Percentiles rank a stretch among this genome's conserved stretches.
Evolutionary conservation across 2,797 vertebrate species (phyloP).

Genomic region (Arctocebus calabarensis): DNA sequence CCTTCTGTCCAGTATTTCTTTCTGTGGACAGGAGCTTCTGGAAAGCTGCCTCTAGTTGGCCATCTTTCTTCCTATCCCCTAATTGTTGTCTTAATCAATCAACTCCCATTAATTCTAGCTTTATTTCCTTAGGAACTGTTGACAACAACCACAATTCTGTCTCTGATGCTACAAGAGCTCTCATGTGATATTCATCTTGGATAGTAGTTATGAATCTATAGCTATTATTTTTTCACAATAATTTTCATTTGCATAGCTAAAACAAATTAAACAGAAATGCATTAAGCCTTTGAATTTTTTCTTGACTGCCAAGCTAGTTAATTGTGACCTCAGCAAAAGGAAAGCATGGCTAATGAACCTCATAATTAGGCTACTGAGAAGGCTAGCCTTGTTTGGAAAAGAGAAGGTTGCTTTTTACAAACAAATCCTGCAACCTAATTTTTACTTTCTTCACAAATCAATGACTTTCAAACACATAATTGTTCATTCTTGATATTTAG

Average conservation of each 20-base stretch:
- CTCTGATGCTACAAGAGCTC: background rate
- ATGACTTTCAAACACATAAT: conserved; percentile 31
- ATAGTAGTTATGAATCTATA: background rate
- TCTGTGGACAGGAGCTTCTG: too few species aligned
- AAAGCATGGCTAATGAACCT: background rate
- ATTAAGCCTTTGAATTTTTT: conserved; percentile 3
- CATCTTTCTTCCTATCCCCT: too few species aligned
- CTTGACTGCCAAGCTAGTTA: background rate
- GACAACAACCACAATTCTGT: background rate
- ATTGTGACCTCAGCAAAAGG: background rate
- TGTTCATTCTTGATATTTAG: conserved; percentile 33
- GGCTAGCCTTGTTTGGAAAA: conserved; percentile 42
- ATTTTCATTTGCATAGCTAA: conserved; percentile 48
- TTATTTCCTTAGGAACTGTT: background rate
- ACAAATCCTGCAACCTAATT: background rate
- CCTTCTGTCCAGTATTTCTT: too few species aligned
- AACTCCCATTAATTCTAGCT: background rate
- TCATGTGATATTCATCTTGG: background rate
- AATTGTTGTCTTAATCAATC: conserved; percentile 1
- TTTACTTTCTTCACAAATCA: conserved; percentile 42
- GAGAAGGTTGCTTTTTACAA: background rate
- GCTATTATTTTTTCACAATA: background rate
- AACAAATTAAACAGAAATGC: conserved; percentile 28
- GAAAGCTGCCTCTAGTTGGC: too few species aligned
- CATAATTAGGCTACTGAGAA: background rate